These are phyloP conservation scores for Cassiopea andromeda DNA, from an alignment of 30 jellyfish, hydroid and myxozoan species.

Conservation along the genomic window DNA sequence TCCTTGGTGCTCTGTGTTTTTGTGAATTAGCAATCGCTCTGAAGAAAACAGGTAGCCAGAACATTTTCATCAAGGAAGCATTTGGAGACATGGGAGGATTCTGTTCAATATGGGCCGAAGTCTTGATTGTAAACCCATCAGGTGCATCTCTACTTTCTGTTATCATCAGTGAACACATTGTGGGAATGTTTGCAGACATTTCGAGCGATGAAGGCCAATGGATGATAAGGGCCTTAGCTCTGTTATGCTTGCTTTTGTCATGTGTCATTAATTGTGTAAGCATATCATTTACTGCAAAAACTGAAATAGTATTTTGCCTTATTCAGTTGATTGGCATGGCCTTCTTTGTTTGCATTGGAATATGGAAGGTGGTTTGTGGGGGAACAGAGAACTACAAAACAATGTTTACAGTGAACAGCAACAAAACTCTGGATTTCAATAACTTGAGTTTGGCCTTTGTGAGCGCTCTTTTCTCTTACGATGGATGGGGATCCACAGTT, in stretches of 20 bases:
- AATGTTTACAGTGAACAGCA: constrained; percentile 19
- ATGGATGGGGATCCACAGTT: constrained; percentile 69
- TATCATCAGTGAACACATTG: not conserved
- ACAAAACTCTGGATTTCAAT: not conserved
- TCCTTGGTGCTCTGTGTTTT: constrained; percentile 53
- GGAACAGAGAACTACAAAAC: constrained; percentile 24
- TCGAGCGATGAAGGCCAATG: not conserved
- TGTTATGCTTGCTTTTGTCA: not conserved
- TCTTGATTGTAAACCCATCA: not conserved
- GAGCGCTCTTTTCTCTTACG: constrained; percentile 69
- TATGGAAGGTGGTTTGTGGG: not conserved
- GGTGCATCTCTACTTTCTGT: not conserved
- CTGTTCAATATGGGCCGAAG: not conserved
- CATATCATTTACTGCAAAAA: not conserved
- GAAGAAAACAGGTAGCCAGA: constrained; percentile 52
- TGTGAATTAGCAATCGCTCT: constrained; percentile 48
- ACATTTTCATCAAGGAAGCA: constrained; percentile 8
- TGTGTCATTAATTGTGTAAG: not conserved
- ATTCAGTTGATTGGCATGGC: not conserved
- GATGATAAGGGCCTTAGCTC: not conserved
- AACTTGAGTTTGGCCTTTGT: constrained; percentile 47
- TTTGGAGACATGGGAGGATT: constrained; percentile 21
- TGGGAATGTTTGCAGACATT: not conserved
- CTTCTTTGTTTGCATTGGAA: not conserved
- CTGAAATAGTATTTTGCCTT: not conserved